These are phyloP conservation scores for Aphaenogaster rudis DNA, from an alignment of 1,140 invertebrate species.

Conservation along the genomic window DNA sequence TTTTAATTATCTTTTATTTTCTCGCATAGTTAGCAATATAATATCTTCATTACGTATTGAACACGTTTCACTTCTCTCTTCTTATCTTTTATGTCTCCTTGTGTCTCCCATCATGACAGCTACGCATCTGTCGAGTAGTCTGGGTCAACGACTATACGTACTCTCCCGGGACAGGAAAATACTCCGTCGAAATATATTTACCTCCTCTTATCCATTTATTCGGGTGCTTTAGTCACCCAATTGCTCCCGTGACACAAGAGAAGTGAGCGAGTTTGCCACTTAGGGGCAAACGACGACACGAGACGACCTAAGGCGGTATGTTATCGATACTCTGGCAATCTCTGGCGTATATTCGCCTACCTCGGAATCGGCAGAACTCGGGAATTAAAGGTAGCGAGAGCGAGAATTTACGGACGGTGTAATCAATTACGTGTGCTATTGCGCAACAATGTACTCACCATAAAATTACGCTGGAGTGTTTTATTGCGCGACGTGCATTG, in stretches of 20 bases:
- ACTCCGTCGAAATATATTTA: slow-evolving; percentile 27
- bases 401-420: slow-evolving; percentile 27
- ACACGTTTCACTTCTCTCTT: not conserved
- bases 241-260: slow-evolving; percentile 57
- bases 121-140: slow-evolving; percentile 13
- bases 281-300: slow-evolving; percentile 35
- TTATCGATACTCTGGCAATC: slow-evolving; percentile 56
- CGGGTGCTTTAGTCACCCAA: slow-evolving; percentile 52
- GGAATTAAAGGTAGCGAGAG: slow-evolving; percentile 27
- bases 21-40: not conserved
- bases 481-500: not conserved
- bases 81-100: slow-evolving; percentile 15
- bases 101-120: not conserved
- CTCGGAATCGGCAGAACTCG: not conserved
- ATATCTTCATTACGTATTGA: not conserved
- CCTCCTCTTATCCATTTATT: slow-evolving; percentile 64
- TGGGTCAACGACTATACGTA: slow-evolving; percentile 20
- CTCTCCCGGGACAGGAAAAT: slow-evolving; percentile 36
- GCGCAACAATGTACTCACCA: slow-evolving; percentile 6
- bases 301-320: slow-evolving; percentile 33
- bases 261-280: slow-evolving; percentile 52
- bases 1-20: not conserved
- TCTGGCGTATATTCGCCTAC: slow-evolving; percentile 29
- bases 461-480: slow-evolving; percentile 13
- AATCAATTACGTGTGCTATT: slow-evolving; percentile 27